These are phyloP conservation scores for Bagarius yarrelli DNA, from an alignment of 2,113 vertebrate species.

Conservation along the genomic window DNA sequence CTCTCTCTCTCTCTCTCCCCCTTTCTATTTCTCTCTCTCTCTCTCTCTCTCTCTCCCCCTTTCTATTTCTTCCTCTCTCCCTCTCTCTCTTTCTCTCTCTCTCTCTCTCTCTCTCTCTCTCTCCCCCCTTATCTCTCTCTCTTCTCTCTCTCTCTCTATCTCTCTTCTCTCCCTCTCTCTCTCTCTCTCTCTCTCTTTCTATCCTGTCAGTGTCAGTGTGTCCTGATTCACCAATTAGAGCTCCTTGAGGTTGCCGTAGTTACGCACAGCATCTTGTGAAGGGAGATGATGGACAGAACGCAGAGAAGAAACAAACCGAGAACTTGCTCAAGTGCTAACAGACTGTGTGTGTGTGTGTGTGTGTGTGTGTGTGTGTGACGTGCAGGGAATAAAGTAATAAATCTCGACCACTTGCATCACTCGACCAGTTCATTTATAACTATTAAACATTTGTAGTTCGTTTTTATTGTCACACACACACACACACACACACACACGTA, in stretches of 20 bases:
- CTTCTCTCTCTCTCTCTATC: not conserved
- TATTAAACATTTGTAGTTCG: not conserved
- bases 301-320: not conserved
- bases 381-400: not conserved
- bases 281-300: constrained; percentile 5
- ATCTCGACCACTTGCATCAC: not conserved
- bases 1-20: too few relatives aligned
- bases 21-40: too few relatives aligned
- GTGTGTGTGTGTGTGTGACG: not conserved
- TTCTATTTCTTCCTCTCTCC: too few relatives aligned
- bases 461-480: too few relatives aligned
- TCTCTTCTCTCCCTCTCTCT: not conserved
- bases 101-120: fast-evolving
- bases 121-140: not conserved
- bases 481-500: too few relatives aligned
- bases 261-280: constrained; percentile 21
- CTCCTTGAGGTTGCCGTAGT: constrained; percentile 41
- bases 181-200: not conserved
- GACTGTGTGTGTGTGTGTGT: too few relatives aligned
- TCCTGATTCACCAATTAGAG: constrained; percentile 36
- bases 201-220: constrained; percentile 12
- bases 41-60: fast-evolving
- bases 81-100: too few relatives aligned
- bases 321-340: not conserved
- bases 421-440: not conserved